Base-by-base conservation (phyloP, 2,797 vertebrate genomes). In the Hylomyscus alleni region DNA sequence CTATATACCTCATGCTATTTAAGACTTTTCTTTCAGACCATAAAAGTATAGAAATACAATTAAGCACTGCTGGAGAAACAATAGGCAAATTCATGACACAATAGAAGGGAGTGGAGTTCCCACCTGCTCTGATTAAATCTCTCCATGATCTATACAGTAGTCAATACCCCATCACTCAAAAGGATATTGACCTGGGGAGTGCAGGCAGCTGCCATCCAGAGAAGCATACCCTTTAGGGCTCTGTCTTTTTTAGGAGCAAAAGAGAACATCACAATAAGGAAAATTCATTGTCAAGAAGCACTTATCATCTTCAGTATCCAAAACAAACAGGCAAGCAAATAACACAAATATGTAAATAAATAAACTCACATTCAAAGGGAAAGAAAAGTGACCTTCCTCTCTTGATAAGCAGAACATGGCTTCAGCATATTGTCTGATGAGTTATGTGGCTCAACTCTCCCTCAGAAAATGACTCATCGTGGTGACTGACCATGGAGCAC, bases 381-480 rank as follows among this genome's bases (percentile, higher is more conserved):
- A 72, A 6, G 10, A 26, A 84, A 91, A 44, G 92, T 14, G 22
- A 4, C 40, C 12, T 67, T 78, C 85, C 73, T 54, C 97, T 98
- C 76, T 77, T 96, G 87, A 96, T 90, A 84, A 96, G 97, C 85
- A 84, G 90, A 95, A 90, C 6, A 65, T 24, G 85, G 69, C 58
- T 96, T 91, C 58, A 95, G 90, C 87, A 62, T 89, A 95, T 89
- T 50, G 4, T 97, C 85, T 69, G 89, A 62, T 97, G 96, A 98
- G 62, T 98, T 98, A 97, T 1, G 88, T 93, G 90, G 67, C 96
- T 97, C 84, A 91, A 97, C 84, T 96, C 77, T 95, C 96, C 91
- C 84, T 97, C 88, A 69, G 94, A 96, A 98, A 97, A 98, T 97
- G 97, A 65, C 96, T 98, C 97, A 95, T 97, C 96, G 40, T 96